Conservation (phyloP, 1,140 invertebrate species). For the Periplaneta americana region DNA sequence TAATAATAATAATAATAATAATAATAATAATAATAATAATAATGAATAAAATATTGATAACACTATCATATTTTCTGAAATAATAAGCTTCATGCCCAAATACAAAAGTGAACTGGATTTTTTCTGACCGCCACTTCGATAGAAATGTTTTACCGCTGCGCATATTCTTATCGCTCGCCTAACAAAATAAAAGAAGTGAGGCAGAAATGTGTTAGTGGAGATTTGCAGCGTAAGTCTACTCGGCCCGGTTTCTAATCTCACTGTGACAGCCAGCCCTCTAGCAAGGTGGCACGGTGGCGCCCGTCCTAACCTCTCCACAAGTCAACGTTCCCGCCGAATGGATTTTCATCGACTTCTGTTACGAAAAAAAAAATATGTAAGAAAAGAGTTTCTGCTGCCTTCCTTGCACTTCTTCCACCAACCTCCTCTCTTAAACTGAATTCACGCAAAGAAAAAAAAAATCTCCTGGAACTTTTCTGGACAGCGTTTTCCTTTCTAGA, state of each 20-base stretch:
- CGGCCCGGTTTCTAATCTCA: not conserved
- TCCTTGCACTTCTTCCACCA: no score
- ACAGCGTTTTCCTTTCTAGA: not conserved
- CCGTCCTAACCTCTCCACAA: not conserved
- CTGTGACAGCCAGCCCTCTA: not conserved
- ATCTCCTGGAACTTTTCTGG: not conserved
- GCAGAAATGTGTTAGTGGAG: not conserved
- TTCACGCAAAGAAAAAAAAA: not conserved
- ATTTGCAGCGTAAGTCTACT: not conserved
- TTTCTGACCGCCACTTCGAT: no score
- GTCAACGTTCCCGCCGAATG: not conserved
- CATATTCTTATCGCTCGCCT: no score
- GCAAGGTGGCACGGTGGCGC: not conserved
- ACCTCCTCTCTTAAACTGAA: not conserved
- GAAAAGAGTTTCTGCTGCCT: not conserved
- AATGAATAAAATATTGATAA: no score
- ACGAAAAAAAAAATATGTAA: not conserved
- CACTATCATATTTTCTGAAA: no score
- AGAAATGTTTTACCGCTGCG: no score
- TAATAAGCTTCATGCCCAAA: no score
- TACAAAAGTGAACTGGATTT: no score
- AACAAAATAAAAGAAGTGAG: no score
- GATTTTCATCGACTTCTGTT: not conserved
- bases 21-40: no score
- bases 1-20: no score